Evolutionary conservation across 37 sponge, comb jelly and placozoan species (phyloP), one percentile per base, ranked within the genome.

Genomic region (Aplysina aerophoba): DNA sequence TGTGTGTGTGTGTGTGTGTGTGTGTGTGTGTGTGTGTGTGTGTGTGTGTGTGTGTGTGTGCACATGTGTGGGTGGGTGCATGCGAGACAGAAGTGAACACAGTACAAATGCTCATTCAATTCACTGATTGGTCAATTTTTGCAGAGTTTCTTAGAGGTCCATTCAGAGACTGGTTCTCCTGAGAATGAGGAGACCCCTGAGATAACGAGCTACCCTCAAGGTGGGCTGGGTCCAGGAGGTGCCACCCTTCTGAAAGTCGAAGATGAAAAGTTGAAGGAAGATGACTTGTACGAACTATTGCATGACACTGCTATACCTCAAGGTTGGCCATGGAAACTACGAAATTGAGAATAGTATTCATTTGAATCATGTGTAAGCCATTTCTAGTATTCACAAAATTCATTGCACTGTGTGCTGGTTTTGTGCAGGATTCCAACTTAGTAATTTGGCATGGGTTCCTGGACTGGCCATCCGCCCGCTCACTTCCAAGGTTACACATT

Each of bases 21-120:
- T 80, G 57, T 80, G 81, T 80, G 57, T 80, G 81, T 80, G 57
- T 27, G 59, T 80, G 57, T 80, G 81, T 80, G 33, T 80, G 81
- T 80, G 57, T 53, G 4, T 57, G 50, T 82, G 36, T 64, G 34
- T 64, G 40, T 64, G 0, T 35, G 41, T 44, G 8, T 44, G 8
- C 40, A 20, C 21, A 14, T 82, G 82, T 64, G 64, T 74, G 16
- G 35, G 75, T 37, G 15, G 19, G 21, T 74, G 38, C 4, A 17
- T 30, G 16, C 38, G 73, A 31, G 35, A 27, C 5, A 31, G n/a
- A n/a, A n/a, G n/a, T n/a, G n/a, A n/a, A n/a, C n/a, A n/a, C n/a
- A n/a, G n/a, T n/a, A n/a, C n/a, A n/a, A n/a, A n/a, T n/a, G n/a
- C n/a, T n/a, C n/a, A n/a, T n/a, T n/a, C n/a, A n/a, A n/a, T n/a